phyloP scores from a whole-genome alignment of 1,140 invertebrate genomes.

The Zaprionus africanus region DNA sequence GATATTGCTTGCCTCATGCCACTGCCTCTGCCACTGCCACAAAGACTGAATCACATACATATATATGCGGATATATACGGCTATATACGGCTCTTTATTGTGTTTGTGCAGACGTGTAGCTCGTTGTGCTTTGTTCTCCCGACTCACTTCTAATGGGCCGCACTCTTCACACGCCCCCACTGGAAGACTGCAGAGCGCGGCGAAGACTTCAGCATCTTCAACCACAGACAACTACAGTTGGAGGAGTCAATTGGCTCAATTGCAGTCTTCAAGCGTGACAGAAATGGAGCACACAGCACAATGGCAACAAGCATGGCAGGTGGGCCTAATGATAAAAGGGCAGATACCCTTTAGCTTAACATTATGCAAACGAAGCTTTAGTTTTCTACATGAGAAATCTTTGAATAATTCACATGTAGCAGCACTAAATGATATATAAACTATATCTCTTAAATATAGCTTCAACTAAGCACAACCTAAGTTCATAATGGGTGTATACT shows the following conservation, averaged over 20 bases:
- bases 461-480: too few species aligned
- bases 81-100: background rate
- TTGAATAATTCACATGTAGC: background rate
- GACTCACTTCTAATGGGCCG: conserved; percentile 40
- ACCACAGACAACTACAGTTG: conserved; percentile 69
- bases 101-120: conserved; percentile 26
- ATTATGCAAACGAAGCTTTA: background rate
- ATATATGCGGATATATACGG: conserved; percentile 3
- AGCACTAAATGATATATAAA: too few species aligned
- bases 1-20: conserved; percentile 20
- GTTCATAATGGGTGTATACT: too few species aligned
- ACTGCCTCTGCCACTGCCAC: background rate
- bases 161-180: conserved; percentile 71
- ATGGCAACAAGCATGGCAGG: conserved; percentile 31
- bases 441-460: too few species aligned
- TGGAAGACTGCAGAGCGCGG: conserved; percentile 7
- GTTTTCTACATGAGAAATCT: background rate
- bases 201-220: conserved; percentile 58
- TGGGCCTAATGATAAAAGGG: background rate
- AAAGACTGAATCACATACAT: background rate
- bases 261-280: conserved; percentile 81
- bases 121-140: conserved; percentile 63
- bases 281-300: conserved; percentile 75
- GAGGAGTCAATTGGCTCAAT: conserved; percentile 77
- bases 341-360: conserved; percentile 6